These are phyloP conservation scores for Scaptomyza polygonia DNA, from an alignment of 2,888 invertebrate species.

Conservation along the genomic window DNA sequence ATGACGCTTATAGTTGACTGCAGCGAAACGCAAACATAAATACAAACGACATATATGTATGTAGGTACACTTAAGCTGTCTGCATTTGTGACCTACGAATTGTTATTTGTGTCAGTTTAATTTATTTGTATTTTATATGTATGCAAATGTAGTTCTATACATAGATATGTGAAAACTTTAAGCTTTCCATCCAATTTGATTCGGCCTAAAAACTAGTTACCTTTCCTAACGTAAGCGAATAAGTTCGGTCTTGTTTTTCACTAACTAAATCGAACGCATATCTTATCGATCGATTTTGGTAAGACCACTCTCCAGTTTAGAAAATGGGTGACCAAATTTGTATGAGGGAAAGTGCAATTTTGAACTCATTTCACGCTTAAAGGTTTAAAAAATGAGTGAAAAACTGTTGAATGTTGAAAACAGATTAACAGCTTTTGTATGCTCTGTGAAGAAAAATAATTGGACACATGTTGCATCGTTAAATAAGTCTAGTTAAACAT, in stretches of 20 bases:
- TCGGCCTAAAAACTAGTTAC: slow-evolving; percentile 2
- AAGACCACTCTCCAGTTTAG: not conserved
- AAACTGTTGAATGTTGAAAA: too few species aligned
- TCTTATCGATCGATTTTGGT: slow-evolving; percentile 5
- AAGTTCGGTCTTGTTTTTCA: slow-evolving; percentile 1
- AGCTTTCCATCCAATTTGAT: not conserved
- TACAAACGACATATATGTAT: slow-evolving; percentile 8
- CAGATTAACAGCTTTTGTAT: too few species aligned
- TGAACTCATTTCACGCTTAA: not conserved
- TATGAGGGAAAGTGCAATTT: slow-evolving; percentile 3
- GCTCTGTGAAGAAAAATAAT: too few species aligned
- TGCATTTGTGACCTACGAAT: slow-evolving; percentile 24
- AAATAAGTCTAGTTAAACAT: too few species aligned
- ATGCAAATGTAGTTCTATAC: slow-evolving; percentile 5
- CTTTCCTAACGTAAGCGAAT: slow-evolving; percentile 3
- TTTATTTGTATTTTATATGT: slow-evolving; percentile 2
- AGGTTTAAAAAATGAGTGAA: too few species aligned
- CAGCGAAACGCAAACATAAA: slow-evolving; percentile 15
- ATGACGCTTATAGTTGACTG: slow-evolving; percentile 11
- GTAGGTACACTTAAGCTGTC: slow-evolving; percentile 22
- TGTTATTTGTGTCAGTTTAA: slow-evolving; percentile 29
- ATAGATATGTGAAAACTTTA: not conserved
- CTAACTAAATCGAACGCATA: not conserved
- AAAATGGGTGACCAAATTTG: not conserved
- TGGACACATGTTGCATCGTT: too few species aligned